phyloP scores from a whole-genome alignment of 2,113 vertebrate genomes.

The Noturus placidus region DNA sequence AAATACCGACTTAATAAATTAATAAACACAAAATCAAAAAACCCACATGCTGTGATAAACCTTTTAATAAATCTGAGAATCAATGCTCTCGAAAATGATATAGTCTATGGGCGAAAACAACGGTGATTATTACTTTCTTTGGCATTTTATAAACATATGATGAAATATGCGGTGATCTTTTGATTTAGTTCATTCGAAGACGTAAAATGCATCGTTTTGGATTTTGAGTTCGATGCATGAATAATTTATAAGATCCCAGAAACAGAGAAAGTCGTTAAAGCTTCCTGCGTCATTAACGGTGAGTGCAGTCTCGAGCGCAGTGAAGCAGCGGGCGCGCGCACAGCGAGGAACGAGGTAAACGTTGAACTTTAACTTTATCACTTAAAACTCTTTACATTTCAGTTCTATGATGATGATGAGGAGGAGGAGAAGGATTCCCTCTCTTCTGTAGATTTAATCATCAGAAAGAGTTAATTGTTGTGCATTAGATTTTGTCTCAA shows the following conservation, averaged over 20 bases:
- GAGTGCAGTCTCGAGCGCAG: not conserved
- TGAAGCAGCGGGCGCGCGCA: not conserved
- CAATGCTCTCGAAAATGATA: not conserved
- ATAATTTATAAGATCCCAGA: slow-evolving; percentile 14
- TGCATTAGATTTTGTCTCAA: not conserved
- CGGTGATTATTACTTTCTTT: not conserved
- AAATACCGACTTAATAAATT: not conserved
- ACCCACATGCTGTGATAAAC: not conserved
- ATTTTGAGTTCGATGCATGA: slow-evolving; percentile 18
- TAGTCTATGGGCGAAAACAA: not conserved
- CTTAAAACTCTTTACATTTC: not conserved
- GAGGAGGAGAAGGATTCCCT: not conserved
- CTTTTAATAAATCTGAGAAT: not conserved
- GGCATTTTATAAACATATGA: not conserved
- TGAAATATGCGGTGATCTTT: not conserved
- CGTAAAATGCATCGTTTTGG: not conserved
- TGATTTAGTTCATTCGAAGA: not conserved
- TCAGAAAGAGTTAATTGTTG: not conserved
- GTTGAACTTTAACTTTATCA: not conserved
- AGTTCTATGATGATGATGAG: not conserved
- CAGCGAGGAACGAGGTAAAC: not conserved
- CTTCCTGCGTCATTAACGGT: slow-evolving; percentile 11
- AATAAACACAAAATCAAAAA: not conserved
- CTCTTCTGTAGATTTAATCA: not conserved
- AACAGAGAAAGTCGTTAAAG: not conserved